phyloP scores from a whole-genome alignment of 1,140 invertebrate genomes.

The Centruroides vittatus region DNA sequence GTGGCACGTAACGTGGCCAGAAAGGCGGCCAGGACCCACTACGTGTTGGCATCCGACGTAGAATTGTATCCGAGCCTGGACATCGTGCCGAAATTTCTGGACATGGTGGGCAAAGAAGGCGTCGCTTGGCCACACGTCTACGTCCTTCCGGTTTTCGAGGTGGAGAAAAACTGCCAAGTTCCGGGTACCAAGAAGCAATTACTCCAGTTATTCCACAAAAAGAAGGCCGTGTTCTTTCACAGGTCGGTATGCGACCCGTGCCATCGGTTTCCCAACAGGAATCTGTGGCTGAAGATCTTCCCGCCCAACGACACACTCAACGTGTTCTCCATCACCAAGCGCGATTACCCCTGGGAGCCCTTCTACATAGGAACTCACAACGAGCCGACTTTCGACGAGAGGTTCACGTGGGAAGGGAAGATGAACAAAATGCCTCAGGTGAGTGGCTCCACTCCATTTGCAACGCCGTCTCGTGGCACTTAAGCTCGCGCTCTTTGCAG shows the following conservation, averaged over 20 bases:
- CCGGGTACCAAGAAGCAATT: constrained; percentile 61
- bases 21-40: constrained; percentile 18
- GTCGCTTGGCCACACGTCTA: constrained; percentile 37
- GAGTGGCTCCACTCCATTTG: constrained; percentile 8
- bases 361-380: constrained; percentile 61
- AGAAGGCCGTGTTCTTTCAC: constrained; percentile 71
- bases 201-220: constrained; percentile 27
- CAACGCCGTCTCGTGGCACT: neutral
- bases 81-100: constrained; percentile 15
- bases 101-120: neutral
- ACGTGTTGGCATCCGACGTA: constrained; percentile 23
- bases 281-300: constrained; percentile 24
- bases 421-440: constrained; percentile 82
- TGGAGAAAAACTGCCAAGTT: constrained; percentile 43
- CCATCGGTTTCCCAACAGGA: constrained; percentile 61
- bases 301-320: constrained; percentile 42
- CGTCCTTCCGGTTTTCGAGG: constrained; percentile 64
- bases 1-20: constrained; percentile 23
- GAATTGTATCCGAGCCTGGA: constrained; percentile 23
- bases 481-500: constrained; percentile 29
- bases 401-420: constrained; percentile 65
- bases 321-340: constrained; percentile 60
- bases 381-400: constrained; percentile 63
- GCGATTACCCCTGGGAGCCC: constrained; percentile 55
- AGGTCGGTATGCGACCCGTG: constrained; percentile 74